Conservation (phyloP, 2,797 vertebrate genomes). For the Liasis olivaceus region DNA sequence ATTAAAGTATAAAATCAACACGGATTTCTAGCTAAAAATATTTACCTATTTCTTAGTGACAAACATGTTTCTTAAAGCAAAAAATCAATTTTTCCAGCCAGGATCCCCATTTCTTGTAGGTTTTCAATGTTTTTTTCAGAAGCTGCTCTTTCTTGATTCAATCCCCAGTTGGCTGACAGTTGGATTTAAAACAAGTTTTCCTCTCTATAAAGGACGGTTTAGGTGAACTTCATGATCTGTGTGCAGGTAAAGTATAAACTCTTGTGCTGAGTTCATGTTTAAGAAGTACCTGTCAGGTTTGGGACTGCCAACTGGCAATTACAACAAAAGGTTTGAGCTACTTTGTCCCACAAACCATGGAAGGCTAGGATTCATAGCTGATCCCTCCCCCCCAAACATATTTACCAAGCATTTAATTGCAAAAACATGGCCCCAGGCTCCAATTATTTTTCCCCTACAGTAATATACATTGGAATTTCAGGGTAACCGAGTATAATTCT, state of each 20-base stretch:
- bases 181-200: neutral
- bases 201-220: neutral
- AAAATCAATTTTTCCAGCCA: neutral
- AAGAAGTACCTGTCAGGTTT: neutral
- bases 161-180: neutral
- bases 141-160: neutral
- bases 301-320: neutral
- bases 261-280: neutral
- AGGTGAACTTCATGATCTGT: neutral
- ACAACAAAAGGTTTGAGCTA: constrained; percentile 3
- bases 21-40: neutral
- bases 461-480: neutral
- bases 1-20: neutral
- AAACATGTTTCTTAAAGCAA: neutral
- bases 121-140: neutral
- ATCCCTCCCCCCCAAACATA: neutral
- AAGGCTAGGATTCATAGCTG: neutral
- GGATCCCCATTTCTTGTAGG: neutral
- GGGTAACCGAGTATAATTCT: neutral
- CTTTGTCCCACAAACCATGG: neutral
- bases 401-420: neutral
- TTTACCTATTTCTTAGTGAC: too few relatives aligned
- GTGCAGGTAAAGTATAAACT: neutral
- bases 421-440: neutral
- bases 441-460: neutral